Base-by-base conservation (phyloP, 2,888 invertebrate genomes). In the Zygothrica quintamaculata region DNA sequence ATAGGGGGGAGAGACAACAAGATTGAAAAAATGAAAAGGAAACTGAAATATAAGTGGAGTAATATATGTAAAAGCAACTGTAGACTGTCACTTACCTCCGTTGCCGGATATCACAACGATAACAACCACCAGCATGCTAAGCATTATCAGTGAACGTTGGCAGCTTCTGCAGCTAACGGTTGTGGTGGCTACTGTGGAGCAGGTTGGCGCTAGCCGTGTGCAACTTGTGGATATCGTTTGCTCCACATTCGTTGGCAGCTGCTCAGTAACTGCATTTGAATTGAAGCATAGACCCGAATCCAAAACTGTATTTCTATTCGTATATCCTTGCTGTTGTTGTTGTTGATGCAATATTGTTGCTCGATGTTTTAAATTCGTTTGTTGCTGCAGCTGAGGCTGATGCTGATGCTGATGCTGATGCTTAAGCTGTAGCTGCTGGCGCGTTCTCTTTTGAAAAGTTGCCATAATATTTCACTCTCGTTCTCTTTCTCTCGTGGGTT, bases 91-190 rank as follows among this genome's bases (percentile, higher is more conserved):
- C 88, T 90, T 48, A 90, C 90, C 90, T 75, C 85, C 81, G 75
- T 89, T 89, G 72, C 88, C 88, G 66, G 90, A 87, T 82, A 90
- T 79, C 66, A 89, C 74, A 71, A 85, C 77, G 52, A 88, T 74
- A 74, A 88, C 65, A 74, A 89, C 84, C 66, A 88, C 77, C 36
- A 90, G 68, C 88, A 89, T 88, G 69, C 88, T 88, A 73, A 89
- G 74, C 88, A 89, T 90, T 74, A 79, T 86, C 74, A 84, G 68
- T 31, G 76, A 31, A 1, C 77, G 65, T 22, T 59, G 86, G 62
- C 74, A 66, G 48, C 80, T 50, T 59, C 68, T 60, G 71, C 59
- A 53, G 50, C 65, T 68, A n/a, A 50, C 33, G 31, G 44, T 25
- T 26, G 50, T 43, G 58, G n/a, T 40, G 34, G 36, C 15, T 12